Evolutionary conservation across 2,113 vertebrate genomes (phyloP), one percentile per base, ranked within the genome.

Genomic region (Nyctibius bracteatus): DNA sequence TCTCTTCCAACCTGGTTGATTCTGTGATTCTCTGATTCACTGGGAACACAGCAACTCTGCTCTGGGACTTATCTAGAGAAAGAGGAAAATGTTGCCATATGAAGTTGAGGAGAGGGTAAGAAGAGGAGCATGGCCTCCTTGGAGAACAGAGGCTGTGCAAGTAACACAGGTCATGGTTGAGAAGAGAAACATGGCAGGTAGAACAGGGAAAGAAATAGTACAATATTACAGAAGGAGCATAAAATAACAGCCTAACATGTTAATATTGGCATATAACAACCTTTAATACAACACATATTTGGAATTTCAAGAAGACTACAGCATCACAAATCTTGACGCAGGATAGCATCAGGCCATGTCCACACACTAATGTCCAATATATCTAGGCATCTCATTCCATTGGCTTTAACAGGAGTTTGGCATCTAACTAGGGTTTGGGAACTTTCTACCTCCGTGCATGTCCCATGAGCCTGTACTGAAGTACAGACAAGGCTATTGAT

Each of bases 61-160:
- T 65, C 35, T 93, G 31, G 15, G 39, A 55, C 30, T 71, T 74
- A 33, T 25, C 31, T 15, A 58, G 61, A 78, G 21, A 66, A 84
- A 81, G 24, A 62, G 6, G 18, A 58, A 71, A 55, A 15, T 2
- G 6, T 21, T 78, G 21, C 27, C 44, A 24, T 21, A 14, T 17
- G 14, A 31, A 91, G 9, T 5, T 71, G 33, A 84, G 37, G 14
- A 82, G 20, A 67, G 12, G 7, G 31, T 72, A 62, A 85, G 65
- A 86, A 75, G 31, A 59, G 14, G 11, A 89, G 9, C 0, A 0
- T n/a, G 28, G 30, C 0, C 0, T 43, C 30, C 39, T 66, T 54
- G 65, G 23, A 81, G 27, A 75, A 35, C 16, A 28, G 39, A 61
- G 11, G 27, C 16, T 61, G 44, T 22, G n/a, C 35, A 75, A 65